Base-by-base conservation (phyloP, 2,888 invertebrate genomes). In the Neria commutata region DNA sequence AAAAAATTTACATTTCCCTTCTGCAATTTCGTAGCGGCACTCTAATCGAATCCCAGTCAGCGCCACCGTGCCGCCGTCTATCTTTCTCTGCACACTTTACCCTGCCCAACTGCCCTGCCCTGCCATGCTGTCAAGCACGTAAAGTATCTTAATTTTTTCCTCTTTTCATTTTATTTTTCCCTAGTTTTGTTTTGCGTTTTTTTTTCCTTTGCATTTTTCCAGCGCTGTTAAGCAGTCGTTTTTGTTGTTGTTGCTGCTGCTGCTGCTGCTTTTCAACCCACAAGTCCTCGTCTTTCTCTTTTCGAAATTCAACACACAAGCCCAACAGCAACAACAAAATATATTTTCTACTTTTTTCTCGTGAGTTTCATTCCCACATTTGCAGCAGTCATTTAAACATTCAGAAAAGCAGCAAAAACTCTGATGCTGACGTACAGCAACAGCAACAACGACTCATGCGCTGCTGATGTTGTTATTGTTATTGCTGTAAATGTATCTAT, bases 231-330 rank as follows among this genome's bases (percentile, higher is more conserved):
- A 4, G 37, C 17, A 29, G 11, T 29, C 11, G 29, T 49, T 8
- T 55, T 46, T 53, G 26, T 33, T 17, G 33, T 16, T 29, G 53
- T 49, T 60, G 29, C 50, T 21, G 65, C 71, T 72, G 72, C 76
- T 75, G 71, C 71, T n/a, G 70, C 72, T 77, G 72, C 69, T 71
- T 75, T 72, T 72, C 74, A 74, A 76, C 76, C 75, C 75, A 76
- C 77, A 75, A 75, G 77, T 75, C n/a, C n/a, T n/a, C n/a, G n/a
- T n/a, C 75, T 75, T 77, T 77, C 77, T 75, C 76, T 76, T 76
- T 77, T 74, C 66, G 66, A 51, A 63, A 47, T 17, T 56, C 54
- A 54, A 48, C 52, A 55, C 54, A 67, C 66, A 66, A 66, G 56
- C 57, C 54, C 56, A 54, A 63, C 56, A 66, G 65, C 64, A 11